Conservation (phyloP, 2,888 invertebrate species). For the Kuschelorhynchus macadamiae region DNA sequence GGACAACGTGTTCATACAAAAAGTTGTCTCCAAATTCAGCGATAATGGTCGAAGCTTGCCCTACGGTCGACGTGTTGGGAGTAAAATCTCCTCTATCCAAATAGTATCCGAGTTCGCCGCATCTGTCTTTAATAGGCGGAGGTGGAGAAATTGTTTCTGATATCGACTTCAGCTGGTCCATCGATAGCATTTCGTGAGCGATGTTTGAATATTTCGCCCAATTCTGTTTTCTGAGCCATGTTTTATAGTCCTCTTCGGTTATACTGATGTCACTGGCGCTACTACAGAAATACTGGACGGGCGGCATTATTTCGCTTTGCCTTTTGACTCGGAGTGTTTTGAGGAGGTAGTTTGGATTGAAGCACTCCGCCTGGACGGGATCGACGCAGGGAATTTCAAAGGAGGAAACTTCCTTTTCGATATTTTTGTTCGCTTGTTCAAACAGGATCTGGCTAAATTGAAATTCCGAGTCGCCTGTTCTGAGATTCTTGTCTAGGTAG, state of each 20-base stretch:
- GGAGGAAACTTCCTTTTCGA: conserved; percentile 13
- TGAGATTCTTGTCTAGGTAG: conserved; percentile 22
- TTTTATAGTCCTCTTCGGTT: conserved; percentile 37
- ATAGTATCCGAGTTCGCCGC: conserved; percentile 6
- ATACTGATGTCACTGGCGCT: conserved; percentile 21
- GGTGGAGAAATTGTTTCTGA: conserved; percentile 2
- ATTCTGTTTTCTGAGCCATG: conserved; percentile 35
- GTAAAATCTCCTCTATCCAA: conserved; percentile 8
- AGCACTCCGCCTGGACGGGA: conserved; percentile 4
- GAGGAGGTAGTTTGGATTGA: conserved; percentile 36
- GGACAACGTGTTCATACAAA: conserved; percentile 35
- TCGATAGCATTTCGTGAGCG: background rate
- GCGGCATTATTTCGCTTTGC: conserved; percentile 11
- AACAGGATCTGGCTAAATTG: conserved; percentile 36
- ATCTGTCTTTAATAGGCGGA: background rate
- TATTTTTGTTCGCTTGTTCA: conserved; percentile 12
- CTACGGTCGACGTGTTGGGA: background rate
- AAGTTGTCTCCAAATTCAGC: background rate
- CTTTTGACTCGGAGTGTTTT: conserved; percentile 10
- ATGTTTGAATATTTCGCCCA: conserved; percentile 20
- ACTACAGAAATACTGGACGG: background rate
- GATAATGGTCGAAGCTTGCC: background rate
- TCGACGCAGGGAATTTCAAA: conserved; percentile 30
- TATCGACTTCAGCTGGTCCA: conserved; percentile 10
- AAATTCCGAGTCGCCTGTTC: conserved; percentile 26